Evolutionary conservation across 2,797 vertebrate genomes (phyloP), one percentile per base, ranked within the genome.

Genomic region (Typhlichthys eigenmanni): DNA sequence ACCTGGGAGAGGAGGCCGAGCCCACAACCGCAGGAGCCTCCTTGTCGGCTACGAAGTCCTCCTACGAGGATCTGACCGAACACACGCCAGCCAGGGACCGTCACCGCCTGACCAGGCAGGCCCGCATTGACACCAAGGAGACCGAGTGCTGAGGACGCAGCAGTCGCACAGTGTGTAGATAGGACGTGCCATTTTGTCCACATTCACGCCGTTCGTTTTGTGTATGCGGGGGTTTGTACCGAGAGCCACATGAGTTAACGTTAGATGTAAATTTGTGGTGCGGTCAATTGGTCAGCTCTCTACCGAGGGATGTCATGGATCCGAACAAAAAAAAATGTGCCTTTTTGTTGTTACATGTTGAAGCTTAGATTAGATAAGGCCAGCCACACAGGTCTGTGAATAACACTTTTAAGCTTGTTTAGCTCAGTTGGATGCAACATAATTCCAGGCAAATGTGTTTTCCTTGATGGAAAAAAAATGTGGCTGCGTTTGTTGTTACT

Each of bases 1-100:
- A 95, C 72, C 84, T 76, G 4, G 95, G 91, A 0, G 96, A 96
- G 79, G 95, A 92, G 76, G 93, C 92, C 69, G 94, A 93, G 81
- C 96, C 95, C 90, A 95, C 93, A 47, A 95, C 88, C 60, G 95
- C 90, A 85, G 92, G 92, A 85, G 88, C 92, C 0, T 94, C 89
- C 0, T 94, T 89, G 85, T 95, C 93, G 88, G 87, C 90, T 1
- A 94, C 91, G 0, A 95, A 93, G 81, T 97, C 96, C 88, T 98
- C 97, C 87, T 99, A 94, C 24, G 96, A 97, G 93, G 98, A 96
- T 88, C 94, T 98, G 90, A 99, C 94, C 0, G 95, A 92, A 17
- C 95, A 91, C 72, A 93, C 85, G 0, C 88, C 78, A 9, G 29
- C 58, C 47, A 93, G 90, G 6, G 95, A 96, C 66, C 94, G 95